Evolutionary conservation across 2,113 vertebrate species (phyloP).

Genomic region (Hipposideros armiger): DNA sequence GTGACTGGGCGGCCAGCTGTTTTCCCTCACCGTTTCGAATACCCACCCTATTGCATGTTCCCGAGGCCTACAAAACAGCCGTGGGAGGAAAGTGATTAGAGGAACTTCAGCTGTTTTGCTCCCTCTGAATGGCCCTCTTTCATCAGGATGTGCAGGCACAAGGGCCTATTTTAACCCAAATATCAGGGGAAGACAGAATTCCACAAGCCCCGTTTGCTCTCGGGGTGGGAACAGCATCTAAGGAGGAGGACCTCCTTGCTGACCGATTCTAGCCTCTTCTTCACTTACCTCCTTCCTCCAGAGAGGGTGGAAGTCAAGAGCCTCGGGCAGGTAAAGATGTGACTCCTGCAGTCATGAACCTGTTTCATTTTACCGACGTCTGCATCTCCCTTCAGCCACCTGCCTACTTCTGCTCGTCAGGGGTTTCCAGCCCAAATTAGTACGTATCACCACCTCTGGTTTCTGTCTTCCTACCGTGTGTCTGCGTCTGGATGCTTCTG

Average conservation of each 20-base stretch:
- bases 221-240: not conserved
- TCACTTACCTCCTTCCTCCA: not conserved
- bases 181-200: constrained; percentile 66
- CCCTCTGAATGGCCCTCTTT: constrained; percentile 79
- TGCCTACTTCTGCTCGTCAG: not conserved
- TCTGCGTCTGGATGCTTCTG: not conserved
- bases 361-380: constrained; percentile 56
- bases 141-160: constrained; percentile 69
- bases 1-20: not conserved
- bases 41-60: not conserved
- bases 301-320: not conserved
- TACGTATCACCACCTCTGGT: constrained; percentile 43
- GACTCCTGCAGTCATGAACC: not conserved
- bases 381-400: constrained; percentile 63
- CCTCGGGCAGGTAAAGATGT: not conserved
- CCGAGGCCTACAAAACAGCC: not conserved
- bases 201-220: constrained; percentile 58
- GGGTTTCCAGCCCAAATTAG: constrained; percentile 42
- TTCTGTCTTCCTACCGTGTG: accelerated
- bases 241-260: not conserved
- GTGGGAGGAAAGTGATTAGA: constrained; percentile 73
- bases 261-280: not conserved
- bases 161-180: constrained; percentile 76
- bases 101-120: constrained; percentile 61
- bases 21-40: not conserved